Percentiles rank a stretch among this genome's conserved stretches.
Conservation (phyloP, 2,797 vertebrate species). For the Salarias fasciatus region DNA sequence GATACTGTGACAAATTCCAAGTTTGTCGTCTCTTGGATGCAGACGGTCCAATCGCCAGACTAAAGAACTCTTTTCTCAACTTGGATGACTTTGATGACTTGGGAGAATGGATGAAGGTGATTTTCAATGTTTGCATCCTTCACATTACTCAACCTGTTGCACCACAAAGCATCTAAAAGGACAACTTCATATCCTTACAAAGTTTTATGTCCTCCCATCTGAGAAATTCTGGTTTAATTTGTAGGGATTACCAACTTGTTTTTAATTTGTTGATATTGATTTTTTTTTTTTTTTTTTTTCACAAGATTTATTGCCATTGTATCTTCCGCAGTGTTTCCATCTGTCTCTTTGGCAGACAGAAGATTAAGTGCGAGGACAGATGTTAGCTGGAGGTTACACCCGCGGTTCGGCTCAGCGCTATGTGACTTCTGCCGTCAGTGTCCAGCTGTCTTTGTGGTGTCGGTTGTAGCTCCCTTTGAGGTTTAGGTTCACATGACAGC, state of each 20-base stretch:
- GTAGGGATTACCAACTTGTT: too few species aligned
- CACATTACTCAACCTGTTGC: too few species aligned
- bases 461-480: slow-evolving; percentile 27
- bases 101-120: slow-evolving; percentile 85
- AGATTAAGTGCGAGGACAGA: not conserved
- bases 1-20: slow-evolving; percentile 86
- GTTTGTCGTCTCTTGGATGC: slow-evolving; percentile 84
- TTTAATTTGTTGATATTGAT: not conserved
- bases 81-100: slow-evolving; percentile 78
- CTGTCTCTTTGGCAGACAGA: not conserved
- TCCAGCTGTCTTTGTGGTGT: slow-evolving; percentile 34
- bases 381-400: slow-evolving; percentile 5
- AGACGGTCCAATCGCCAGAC: slow-evolving; percentile 84
- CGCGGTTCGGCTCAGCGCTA: slow-evolving; percentile 5
- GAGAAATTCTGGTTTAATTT: too few species aligned
- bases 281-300: too few species aligned
- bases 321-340: not conserved
- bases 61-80: slow-evolving; percentile 84
- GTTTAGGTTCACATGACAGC: slow-evolving; percentile 34
- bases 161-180: too few species aligned
- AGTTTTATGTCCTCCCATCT: too few species aligned
- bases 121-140: not conserved
- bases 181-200: too few species aligned
- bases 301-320: not conserved
- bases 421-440: slow-evolving; percentile 12